Conservation (phyloP, 2,797 vertebrate genomes). For the Oceanodroma leucorhoa region DNA sequence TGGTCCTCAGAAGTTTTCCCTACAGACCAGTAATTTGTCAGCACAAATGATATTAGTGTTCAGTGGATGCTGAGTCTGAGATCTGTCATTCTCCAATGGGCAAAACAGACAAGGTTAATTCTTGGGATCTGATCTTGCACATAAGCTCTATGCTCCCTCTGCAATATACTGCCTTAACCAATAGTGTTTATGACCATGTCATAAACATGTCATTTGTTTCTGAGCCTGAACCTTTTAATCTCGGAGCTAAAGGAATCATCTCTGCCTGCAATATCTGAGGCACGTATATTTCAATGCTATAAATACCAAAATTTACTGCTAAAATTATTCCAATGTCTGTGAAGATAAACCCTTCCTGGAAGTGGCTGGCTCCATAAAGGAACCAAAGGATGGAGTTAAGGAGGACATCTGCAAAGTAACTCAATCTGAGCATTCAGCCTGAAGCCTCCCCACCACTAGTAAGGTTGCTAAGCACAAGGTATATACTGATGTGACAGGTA, state of each 20-base stretch:
- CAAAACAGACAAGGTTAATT: slow-evolving; percentile 34
- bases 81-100: background rate
- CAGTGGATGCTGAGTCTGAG: background rate
- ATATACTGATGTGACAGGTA: background rate
- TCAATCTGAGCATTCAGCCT: background rate
- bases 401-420: background rate
- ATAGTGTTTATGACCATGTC: background rate
- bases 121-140: background rate
- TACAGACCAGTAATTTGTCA: background rate
- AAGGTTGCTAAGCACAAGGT: background rate
- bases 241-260: background rate
- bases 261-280: background rate
- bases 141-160: background rate
- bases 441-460: background rate
- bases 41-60: background rate
- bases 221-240: background rate
- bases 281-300: background rate
- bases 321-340: background rate
- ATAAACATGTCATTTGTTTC: background rate
- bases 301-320: background rate
- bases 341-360: background rate
- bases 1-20: background rate
- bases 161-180: background rate
- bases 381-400: background rate
- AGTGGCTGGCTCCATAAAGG: background rate